Base-by-base conservation (phyloP, 2,113 vertebrate genomes). In the Corythornis vintsioides region DNA sequence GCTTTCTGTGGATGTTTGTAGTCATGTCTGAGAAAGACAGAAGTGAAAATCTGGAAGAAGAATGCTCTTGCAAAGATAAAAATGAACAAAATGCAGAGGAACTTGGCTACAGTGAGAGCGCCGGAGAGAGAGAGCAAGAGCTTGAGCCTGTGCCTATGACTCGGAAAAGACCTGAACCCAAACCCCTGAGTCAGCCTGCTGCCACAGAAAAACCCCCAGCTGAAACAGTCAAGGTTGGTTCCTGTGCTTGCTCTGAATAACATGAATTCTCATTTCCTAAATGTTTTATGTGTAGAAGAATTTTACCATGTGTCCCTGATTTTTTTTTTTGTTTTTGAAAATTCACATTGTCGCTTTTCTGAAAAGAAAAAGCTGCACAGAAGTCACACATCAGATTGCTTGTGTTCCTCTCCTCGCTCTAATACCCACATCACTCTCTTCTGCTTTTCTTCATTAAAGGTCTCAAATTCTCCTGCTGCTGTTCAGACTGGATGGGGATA, bases 401-500 rank as follows among this genome's bases (percentile, higher is more conserved):
- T 52, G 17, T 81, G 67, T 76, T 91, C 17, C 10, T 83, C 63
- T 72, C 45, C 45, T 63, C n/a, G 26, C 55, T 6, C 0, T 50
- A 48, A 38, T 52, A 48, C 33, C 47, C 77, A 17, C 52, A 56
- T 94, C 31, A 35, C 12, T 80, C 33, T 92, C 33, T 80, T 89
- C 25, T 47, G 65, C 33, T 95, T 95, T 91, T 77, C 35, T 95
- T 90, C 74, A n/a, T 82, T 94, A 90, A 90, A 98, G 98, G 96
- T 92, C 47, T 93, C 96, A 28, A 90, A 88, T 88, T 94, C 98
- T 92, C 93, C 96, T 24, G 88, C 98, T 38, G 97, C 96, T 48
- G 84, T 98, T 69, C 98, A 98, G 80, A 98, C 97, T 15, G 98
- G 98, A 47, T 99, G 99, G 99, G 98, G 98, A 2, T 98, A 98